These are phyloP conservation scores for Cephalopholis sonnerati DNA, from an alignment of 2,113 vertebrate species.

Conservation along the genomic window DNA sequence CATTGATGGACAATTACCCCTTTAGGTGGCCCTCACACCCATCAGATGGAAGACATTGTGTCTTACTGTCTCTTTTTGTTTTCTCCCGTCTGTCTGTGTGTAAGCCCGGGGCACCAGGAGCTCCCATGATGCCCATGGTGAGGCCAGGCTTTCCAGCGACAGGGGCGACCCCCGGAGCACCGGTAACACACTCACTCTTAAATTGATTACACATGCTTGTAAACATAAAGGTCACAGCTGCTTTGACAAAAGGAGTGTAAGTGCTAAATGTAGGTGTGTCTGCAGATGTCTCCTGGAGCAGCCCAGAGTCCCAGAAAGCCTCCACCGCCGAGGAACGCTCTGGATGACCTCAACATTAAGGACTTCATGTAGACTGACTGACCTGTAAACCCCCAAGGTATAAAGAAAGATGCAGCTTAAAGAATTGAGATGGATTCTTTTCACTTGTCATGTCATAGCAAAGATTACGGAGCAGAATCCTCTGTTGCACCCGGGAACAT, in stretches of 20 bases:
- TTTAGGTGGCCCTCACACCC: slow-evolving; percentile 48
- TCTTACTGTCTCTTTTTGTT: slow-evolving; percentile 50
- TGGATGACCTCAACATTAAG: slow-evolving; percentile 99
- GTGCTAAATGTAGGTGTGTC: slow-evolving; percentile 40
- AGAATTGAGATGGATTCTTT: background rate
- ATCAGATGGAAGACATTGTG: slow-evolving; percentile 8
- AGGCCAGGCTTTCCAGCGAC: slow-evolving; percentile 91
- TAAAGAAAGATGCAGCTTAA: background rate
- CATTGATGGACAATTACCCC: slow-evolving; percentile 66
- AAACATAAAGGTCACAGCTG: background rate
- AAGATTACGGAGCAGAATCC: background rate
- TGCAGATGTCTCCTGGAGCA: slow-evolving; percentile 85
- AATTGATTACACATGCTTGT: background rate
- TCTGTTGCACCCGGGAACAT: background rate
- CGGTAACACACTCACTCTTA: slow-evolving; percentile 76
- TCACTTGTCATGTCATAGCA: background rate
- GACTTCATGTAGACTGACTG: slow-evolving; percentile 95
- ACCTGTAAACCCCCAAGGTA: slow-evolving; percentile 74
- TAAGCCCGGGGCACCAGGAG: slow-evolving; percentile 90
- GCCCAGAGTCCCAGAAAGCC: slow-evolving; percentile 98
- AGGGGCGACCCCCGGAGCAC: slow-evolving; percentile 82
- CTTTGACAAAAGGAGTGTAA: background rate
- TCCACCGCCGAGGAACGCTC: slow-evolving; percentile 94
- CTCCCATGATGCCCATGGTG: slow-evolving; percentile 95
- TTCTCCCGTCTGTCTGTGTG: slow-evolving; percentile 45